These are phyloP conservation scores for Mactra quadrangularis DNA, from an alignment of 1,140 invertebrate species.

Conservation along the genomic window DNA sequence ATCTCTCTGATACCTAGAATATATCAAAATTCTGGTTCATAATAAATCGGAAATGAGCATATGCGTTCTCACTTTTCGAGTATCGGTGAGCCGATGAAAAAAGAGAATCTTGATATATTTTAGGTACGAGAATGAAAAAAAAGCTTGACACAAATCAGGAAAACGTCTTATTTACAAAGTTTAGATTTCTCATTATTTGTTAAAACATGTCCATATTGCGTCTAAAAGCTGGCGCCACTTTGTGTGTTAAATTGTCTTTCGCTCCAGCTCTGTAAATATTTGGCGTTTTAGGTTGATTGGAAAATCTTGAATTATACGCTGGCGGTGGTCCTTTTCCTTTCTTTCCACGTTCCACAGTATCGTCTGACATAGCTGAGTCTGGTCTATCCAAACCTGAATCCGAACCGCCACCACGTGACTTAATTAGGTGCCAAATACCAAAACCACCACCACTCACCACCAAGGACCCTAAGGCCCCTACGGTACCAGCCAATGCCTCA, in stretches of 20 bases:
- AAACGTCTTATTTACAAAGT: too few relatives aligned
- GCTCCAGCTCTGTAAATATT: conserved; percentile 42
- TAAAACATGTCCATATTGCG: too few relatives aligned
- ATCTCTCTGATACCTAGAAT: too few relatives aligned
- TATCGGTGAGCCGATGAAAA: too few relatives aligned
- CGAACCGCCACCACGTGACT: background rate
- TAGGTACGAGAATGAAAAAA: too few relatives aligned
- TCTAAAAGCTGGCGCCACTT: background rate
- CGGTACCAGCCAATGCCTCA: conserved; percentile 41
- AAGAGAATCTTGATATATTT: too few relatives aligned
- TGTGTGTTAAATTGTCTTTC: conserved; percentile 11
- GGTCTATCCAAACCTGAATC: background rate
- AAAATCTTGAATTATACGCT: background rate
- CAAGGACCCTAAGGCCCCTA: conserved; percentile 40
- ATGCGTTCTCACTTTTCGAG: too few relatives aligned
- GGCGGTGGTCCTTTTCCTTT: conserved; percentile 29
- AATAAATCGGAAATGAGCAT: too few relatives aligned
- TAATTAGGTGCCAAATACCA: conserved; percentile 30
- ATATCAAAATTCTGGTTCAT: too few relatives aligned
- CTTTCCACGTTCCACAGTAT: background rate
- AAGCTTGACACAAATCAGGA: too few relatives aligned
- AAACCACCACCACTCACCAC: conserved; percentile 46
- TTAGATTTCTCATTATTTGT: too few relatives aligned
- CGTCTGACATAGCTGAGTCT: conserved; percentile 11
- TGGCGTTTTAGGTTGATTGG: background rate